Evolutionary conservation across 2,888 invertebrate species (phyloP).

Genomic region (Ischnura elegans): DNA sequence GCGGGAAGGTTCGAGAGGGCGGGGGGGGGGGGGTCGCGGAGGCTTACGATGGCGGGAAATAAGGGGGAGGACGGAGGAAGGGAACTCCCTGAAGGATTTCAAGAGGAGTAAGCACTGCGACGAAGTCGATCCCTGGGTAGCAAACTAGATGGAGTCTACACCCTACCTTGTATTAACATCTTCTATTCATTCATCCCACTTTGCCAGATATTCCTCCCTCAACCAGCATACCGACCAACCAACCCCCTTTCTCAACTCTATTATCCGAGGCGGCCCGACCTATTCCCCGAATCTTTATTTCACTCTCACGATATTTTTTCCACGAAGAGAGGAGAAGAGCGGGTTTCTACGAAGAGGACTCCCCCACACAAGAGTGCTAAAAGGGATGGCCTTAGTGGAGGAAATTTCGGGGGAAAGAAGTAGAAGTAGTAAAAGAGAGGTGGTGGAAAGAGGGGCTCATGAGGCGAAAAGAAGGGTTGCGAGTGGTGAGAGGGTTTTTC

Average conservation of each 20-base stretch:
- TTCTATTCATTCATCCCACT: constrained; percentile 35
- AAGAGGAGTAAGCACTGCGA: neutral
- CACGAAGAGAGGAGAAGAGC: neutral
- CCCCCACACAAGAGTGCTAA: neutral
- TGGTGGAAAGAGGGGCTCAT: neutral
- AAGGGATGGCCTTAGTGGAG: neutral
- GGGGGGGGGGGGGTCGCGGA: neutral
- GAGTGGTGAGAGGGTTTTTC: too few species aligned
- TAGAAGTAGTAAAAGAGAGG: neutral
- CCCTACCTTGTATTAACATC: constrained; percentile 18
- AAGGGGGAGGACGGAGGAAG: neutral
- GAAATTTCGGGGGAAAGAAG: neutral
- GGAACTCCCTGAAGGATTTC: neutral
- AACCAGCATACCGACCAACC: neutral
- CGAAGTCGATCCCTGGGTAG: neutral
- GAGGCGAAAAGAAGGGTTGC: neutral
- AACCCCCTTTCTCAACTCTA: constrained; percentile 17
- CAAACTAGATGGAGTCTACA: neutral
- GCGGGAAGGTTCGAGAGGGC: neutral
- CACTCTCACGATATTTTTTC: neutral
- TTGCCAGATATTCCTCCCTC: neutral
- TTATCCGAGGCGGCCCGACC: constrained; percentile 23
- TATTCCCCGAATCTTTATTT: constrained; percentile 22
- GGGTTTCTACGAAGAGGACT: neutral
- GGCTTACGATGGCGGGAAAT: neutral